Percentiles rank a stretch among this genome's conserved stretches.
These are phyloP conservation scores for Coptodon bakossiorum DNA, from an alignment of 2,113 vertebrate species.

Conservation along the genomic window DNA sequence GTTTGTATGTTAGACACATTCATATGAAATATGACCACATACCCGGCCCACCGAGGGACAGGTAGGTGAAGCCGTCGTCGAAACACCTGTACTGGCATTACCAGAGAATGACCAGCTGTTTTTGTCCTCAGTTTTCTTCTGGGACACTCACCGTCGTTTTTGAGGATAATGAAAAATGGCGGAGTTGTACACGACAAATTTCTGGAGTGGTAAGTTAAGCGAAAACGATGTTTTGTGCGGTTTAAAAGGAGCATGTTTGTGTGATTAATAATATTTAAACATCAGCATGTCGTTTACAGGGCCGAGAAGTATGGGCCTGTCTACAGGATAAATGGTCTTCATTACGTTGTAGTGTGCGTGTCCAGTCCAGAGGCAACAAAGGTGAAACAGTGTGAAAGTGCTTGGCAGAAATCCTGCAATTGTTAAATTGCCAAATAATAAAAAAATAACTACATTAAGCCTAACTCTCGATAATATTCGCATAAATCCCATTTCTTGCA, in stretches of 20 bases:
- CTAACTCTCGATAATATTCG: not conserved
- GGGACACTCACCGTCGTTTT: constrained; percentile 7
- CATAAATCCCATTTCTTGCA: not conserved
- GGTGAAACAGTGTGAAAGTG: constrained; percentile 18
- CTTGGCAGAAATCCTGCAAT: not conserved
- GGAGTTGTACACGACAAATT: not conserved
- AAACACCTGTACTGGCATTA: not conserved
- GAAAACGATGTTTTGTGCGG: not conserved
- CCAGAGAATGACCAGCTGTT: not conserved
- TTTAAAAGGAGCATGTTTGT: not conserved
- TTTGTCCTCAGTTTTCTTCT: constrained; percentile 47
- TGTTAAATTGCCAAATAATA: not conserved
- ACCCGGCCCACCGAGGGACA: constrained; percentile 46
- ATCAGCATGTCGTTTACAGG: constrained; percentile 5
- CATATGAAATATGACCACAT: constrained; percentile 48
- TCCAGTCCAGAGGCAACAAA: constrained; percentile 64
- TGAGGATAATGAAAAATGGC: not conserved
- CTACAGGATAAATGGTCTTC: constrained; percentile 46
- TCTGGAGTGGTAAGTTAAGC: constrained; percentile 48
- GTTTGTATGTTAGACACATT: constrained; percentile 3
- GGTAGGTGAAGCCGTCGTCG: not conserved
- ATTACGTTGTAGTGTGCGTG: constrained; percentile 10
- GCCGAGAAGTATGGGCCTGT: constrained; percentile 49
- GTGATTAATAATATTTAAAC: not conserved
- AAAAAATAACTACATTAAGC: not conserved